phyloP scores from a whole-genome alignment of 2,797 vertebrate species.

The Coranthus polyacanthus region DNA sequence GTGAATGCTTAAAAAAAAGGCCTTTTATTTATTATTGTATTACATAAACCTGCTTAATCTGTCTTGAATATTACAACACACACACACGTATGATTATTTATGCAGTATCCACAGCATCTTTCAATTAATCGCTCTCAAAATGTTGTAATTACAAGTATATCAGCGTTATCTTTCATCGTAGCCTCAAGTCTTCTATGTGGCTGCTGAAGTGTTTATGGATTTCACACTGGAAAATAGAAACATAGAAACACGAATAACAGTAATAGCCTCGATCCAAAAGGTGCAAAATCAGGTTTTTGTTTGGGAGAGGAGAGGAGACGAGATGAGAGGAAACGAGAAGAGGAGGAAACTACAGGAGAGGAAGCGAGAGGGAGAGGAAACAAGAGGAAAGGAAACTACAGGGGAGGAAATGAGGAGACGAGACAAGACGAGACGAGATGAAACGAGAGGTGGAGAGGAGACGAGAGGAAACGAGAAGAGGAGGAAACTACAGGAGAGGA shows the following conservation, averaged over 20 bases:
- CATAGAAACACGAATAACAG: slow-evolving; percentile 10
- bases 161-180: background rate
- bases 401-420: background rate
- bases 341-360: slow-evolving; percentile 53
- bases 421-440: background rate
- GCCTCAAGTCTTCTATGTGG: background rate
- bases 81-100: background rate
- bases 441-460: slow-evolving; percentile 55
- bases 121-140: slow-evolving; percentile 17
- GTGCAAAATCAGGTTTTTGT: slow-evolving; percentile 24
- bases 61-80: slow-evolving; percentile 5
- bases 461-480: slow-evolving; percentile 8
- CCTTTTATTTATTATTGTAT: slow-evolving; percentile 23
- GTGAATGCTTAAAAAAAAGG: slow-evolving; percentile 54
- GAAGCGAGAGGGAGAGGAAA: slow-evolving; percentile 6
- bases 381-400: background rate
- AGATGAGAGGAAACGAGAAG: slow-evolving; percentile 19
- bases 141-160: slow-evolving; percentile 2
- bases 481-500: too few relatives aligned
- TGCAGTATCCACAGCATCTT: background rate
- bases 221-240: background rate
- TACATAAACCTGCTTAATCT: slow-evolving; percentile 22
- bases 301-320: background rate
- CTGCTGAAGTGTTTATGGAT: slow-evolving; percentile 7
- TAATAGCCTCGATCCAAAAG: slow-evolving; percentile 14